phyloP scores from a whole-genome alignment of 2,888 invertebrate genomes.

The Gasteruption jaculator region DNA sequence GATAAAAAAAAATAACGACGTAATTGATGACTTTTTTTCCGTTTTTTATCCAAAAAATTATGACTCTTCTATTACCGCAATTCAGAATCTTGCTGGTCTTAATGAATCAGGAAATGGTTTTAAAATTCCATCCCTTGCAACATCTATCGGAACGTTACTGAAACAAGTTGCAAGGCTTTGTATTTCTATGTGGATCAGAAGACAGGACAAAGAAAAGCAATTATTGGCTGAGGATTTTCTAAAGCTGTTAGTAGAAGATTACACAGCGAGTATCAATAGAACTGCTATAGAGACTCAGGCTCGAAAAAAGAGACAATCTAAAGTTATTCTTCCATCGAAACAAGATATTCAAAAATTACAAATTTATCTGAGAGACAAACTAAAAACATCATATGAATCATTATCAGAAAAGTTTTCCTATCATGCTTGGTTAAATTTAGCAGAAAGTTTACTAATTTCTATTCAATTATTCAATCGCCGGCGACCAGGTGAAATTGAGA shows the following conservation, averaged over 20 bases:
- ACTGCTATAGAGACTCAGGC: slow-evolving; percentile 14
- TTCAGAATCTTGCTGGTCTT: slow-evolving; percentile 15
- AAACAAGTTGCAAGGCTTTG: too few species aligned
- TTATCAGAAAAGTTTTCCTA: background rate
- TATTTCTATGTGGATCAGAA: too few species aligned
- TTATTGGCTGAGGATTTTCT: slow-evolving; percentile 14
- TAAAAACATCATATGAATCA: background rate
- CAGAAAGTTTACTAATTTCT: background rate
- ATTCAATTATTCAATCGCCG: slow-evolving; percentile 7
- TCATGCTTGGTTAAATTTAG: slow-evolving; percentile 2
- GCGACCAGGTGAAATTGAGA: slow-evolving; percentile 8
- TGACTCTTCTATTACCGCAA: slow-evolving; percentile 7
- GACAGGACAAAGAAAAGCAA: slow-evolving; percentile 17
- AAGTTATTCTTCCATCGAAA: slow-evolving; percentile 7
- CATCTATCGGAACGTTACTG: slow-evolving; percentile 9
- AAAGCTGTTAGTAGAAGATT: slow-evolving; percentile 15
- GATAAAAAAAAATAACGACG: background rate
- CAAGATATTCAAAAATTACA: slow-evolving; percentile 4
- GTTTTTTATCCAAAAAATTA: slow-evolving; percentile 15
- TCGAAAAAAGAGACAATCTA: slow-evolving; percentile 7
- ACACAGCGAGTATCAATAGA: background rate
- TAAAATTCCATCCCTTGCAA: slow-evolving; percentile 13
- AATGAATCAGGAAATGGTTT: slow-evolving; percentile 9
- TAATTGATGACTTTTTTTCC: background rate
- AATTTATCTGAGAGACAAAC: background rate